Conservation (phyloP, 2,888 invertebrate species). For the Ypsolopha sequella region DNA sequence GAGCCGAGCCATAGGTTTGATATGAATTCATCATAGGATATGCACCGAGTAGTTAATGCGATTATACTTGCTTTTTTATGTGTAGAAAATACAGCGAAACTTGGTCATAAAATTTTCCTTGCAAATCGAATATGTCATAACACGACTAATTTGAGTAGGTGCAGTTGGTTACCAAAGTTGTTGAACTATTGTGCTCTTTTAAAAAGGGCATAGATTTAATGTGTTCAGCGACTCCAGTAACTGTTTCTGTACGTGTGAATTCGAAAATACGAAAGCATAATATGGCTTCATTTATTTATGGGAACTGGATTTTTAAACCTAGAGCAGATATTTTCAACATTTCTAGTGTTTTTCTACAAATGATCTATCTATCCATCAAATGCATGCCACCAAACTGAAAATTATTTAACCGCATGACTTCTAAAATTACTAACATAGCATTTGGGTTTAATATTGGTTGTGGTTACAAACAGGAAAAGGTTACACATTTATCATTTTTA, state of each 20-base stretch:
- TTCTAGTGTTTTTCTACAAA: too few relatives aligned
- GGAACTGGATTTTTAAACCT: too few relatives aligned
- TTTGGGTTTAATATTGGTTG: neutral
- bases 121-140: too few relatives aligned
- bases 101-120: too few relatives aligned
- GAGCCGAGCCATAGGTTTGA: constrained; percentile 68
- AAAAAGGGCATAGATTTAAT: too few relatives aligned
- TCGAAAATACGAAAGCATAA: neutral
- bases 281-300: neutral
- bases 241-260: neutral
- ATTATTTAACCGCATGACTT: neutral
- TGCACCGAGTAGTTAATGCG: constrained; percentile 46
- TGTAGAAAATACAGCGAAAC: neutral
- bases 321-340: too few relatives aligned
- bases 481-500: too few relatives aligned
- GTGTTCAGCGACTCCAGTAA: neutral
- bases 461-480: too few relatives aligned
- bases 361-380: neutral
- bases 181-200: too few relatives aligned
- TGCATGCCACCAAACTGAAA: neutral
- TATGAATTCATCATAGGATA: constrained; percentile 56
- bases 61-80: neutral
- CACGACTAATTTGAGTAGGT: too few relatives aligned
- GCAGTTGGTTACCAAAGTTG: too few relatives aligned
- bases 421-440: neutral